Conservation (phyloP, 1,140 invertebrate species). For the Acromyrmex echinatior region DNA sequence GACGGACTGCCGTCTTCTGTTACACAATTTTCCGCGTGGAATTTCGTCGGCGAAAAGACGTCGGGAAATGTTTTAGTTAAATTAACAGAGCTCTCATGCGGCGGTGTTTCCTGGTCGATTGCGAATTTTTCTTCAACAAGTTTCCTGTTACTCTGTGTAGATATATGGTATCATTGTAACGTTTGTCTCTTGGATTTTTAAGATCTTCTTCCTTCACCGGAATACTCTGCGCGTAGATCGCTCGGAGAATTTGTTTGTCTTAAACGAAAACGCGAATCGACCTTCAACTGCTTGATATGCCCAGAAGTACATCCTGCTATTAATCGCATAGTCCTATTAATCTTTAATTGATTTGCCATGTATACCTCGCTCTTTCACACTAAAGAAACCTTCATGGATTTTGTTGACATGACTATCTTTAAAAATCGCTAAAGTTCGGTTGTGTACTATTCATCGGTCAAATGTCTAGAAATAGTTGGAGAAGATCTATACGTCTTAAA, state of each 20-base stretch:
- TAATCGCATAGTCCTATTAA: slow-evolving; percentile 80
- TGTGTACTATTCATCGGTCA: slow-evolving; percentile 61
- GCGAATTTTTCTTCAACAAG: slow-evolving; percentile 52
- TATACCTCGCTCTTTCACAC: slow-evolving; percentile 55
- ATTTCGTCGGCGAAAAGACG: slow-evolving; percentile 59
- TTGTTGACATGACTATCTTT: slow-evolving; percentile 45
- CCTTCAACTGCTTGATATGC: slow-evolving; percentile 53
- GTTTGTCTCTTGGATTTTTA: slow-evolving; percentile 22
- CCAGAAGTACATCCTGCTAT: slow-evolving; percentile 65
- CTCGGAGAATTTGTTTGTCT: slow-evolving; percentile 52
- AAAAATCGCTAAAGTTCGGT: slow-evolving; percentile 57
- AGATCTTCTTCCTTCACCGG: slow-evolving; percentile 9
- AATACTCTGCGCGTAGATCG: slow-evolving; percentile 53
- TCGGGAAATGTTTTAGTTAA: slow-evolving; percentile 64
- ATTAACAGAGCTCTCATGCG: slow-evolving; percentile 53
- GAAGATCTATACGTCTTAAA: slow-evolving; percentile 34
- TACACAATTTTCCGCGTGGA: slow-evolving; percentile 50
- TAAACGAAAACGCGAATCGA: slow-evolving; percentile 55
- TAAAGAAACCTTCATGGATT: slow-evolving; percentile 55
- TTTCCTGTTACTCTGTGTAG: slow-evolving; percentile 13
- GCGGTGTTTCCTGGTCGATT: slow-evolving; percentile 36
- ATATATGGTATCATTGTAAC: slow-evolving; percentile 41
- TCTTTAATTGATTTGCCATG: slow-evolving; percentile 75
- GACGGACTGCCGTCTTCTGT: slow-evolving; percentile 18
- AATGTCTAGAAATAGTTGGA: neutral